A percentile compares a stretch with the other conserved stretches of the same genome.
phyloP scores from a whole-genome alignment of 2,888 invertebrate genomes.

The Phania funesta region DNA sequence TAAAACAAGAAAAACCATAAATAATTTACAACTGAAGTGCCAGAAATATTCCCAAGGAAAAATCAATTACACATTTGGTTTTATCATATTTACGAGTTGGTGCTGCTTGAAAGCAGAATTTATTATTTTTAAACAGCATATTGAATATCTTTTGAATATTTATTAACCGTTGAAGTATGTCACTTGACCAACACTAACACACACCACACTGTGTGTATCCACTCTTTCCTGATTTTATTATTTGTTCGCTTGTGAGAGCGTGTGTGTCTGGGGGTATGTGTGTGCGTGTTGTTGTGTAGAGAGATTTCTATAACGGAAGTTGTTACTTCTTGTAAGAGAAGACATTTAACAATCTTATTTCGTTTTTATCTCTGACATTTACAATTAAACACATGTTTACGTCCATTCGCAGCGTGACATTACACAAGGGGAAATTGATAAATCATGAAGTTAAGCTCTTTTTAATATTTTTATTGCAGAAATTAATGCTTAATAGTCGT shows the following conservation, averaged over 20 bases:
- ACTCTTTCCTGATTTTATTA: background rate
- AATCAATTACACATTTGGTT: background rate
- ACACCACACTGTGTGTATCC: background rate
- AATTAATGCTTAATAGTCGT: too few species aligned
- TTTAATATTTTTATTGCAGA: too few species aligned
- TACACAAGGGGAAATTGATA: background rate
- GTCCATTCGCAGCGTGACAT: background rate
- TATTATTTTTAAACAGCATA: background rate
- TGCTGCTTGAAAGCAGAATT: slow-evolving; percentile 11
- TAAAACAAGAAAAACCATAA: slow-evolving; percentile 9
- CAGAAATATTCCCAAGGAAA: slow-evolving; percentile 16
- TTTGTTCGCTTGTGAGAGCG: background rate
- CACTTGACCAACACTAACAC: slow-evolving; percentile 8
- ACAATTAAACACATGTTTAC: background rate
- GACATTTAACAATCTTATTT: slow-evolving; percentile 25
- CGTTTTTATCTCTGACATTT: background rate
- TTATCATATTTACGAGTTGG: slow-evolving; percentile 8
- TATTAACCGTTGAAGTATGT: slow-evolving; percentile 26
- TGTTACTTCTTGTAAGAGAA: slow-evolving; percentile 7
- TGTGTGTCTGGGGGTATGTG: background rate
- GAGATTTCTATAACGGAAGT: slow-evolving; percentile 30
- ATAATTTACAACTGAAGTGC: slow-evolving; percentile 43
- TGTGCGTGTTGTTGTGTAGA: background rate
- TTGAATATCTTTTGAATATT: slow-evolving; percentile 13
- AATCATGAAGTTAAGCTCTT: background rate